A percentile compares a stretch with the other conserved stretches of the same genome.
Evolutionary conservation across 2,113 vertebrate genomes (phyloP).

Genomic region (Dolichotis patagonum): DNA sequence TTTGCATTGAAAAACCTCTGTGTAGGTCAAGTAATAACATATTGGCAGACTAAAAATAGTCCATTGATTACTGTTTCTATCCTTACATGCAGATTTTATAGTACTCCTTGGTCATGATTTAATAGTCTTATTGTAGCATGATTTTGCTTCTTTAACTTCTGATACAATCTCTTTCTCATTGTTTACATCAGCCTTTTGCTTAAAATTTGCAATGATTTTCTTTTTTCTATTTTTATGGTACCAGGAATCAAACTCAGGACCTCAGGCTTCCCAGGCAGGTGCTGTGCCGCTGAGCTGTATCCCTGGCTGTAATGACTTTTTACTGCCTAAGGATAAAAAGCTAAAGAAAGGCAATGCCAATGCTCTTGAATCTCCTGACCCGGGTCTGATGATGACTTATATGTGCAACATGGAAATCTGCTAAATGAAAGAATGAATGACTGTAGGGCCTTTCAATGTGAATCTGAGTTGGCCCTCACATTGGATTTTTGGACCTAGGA

Average conservation of each 20-base stretch:
- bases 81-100: background rate
- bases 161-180: background rate
- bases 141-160: background rate
- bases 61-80: background rate
- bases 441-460: background rate
- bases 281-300: no score
- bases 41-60: background rate
- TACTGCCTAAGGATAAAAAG: background rate
- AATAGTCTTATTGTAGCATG: background rate
- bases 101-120: background rate
- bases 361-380: rapidly evolving
- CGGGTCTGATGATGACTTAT: background rate
- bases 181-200: background rate
- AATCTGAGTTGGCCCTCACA: background rate
- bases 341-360: background rate
- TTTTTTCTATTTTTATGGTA: no score
- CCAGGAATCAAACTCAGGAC: no score
- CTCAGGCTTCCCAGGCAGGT: no score
- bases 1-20: background rate
- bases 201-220: background rate
- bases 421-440: background rate
- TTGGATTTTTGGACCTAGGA: background rate
- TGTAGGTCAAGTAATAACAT: background rate
- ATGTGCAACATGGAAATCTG: background rate
- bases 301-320: background rate